Evolutionary conservation across 1,140 invertebrate genomes (phyloP).

Genomic region (Magallana gigas): DNA sequence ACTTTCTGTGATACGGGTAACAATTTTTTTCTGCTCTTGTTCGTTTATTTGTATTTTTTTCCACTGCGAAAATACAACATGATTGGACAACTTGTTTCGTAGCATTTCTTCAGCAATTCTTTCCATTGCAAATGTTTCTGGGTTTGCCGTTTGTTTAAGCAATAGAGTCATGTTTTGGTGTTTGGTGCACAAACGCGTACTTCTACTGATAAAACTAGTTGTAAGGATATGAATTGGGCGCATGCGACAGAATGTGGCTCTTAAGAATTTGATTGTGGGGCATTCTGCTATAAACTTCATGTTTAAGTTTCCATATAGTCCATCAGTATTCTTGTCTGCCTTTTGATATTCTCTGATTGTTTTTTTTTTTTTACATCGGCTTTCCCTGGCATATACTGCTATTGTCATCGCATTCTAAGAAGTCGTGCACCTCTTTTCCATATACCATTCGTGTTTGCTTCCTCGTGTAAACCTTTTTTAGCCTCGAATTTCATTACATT

Average conservation of each 20-base stretch:
- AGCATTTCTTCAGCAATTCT: neutral
- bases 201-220: slow-evolving; percentile 49
- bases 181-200: slow-evolving; percentile 57
- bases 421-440: slow-evolving; percentile 41
- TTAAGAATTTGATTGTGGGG: slow-evolving; percentile 46
- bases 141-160: slow-evolving; percentile 39
- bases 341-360: neutral
- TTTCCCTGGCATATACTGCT: slow-evolving; percentile 54
- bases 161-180: slow-evolving; percentile 60
- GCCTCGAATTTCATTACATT: neutral
- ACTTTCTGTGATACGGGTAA: slow-evolving; percentile 34
- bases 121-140: slow-evolving; percentile 44
- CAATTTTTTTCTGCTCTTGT: slow-evolving; percentile 39
- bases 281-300: slow-evolving; percentile 55
- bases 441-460: neutral
- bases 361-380: slow-evolving; percentile 34
- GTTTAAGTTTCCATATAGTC: slow-evolving; percentile 59
- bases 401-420: slow-evolving; percentile 58
- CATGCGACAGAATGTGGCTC: slow-evolving; percentile 51
- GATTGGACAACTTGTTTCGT: neutral
- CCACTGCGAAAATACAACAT: neutral
- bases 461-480: slow-evolving; percentile 15
- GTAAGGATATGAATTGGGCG: slow-evolving; percentile 49
- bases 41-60: neutral
- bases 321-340: slow-evolving; percentile 56